Conservation (phyloP, 2,888 invertebrate genomes). For the Melolontha melolontha region DNA sequence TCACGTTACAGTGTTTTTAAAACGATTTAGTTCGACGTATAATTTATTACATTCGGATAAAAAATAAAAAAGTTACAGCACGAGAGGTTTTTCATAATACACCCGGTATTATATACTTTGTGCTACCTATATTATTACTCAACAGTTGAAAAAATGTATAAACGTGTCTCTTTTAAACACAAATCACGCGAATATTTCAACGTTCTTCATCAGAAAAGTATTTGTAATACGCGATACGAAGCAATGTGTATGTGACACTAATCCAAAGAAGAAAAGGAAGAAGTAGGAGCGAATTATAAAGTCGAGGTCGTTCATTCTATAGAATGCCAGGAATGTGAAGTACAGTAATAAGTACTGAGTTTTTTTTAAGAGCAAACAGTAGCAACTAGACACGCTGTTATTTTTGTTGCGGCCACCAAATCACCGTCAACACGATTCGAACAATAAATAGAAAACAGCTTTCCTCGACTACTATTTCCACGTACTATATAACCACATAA, state of each 20-base stretch:
- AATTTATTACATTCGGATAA: too few relatives aligned
- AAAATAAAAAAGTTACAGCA: too few relatives aligned
- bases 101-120: too few relatives aligned
- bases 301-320: constrained; percentile 38
- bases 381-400: constrained; percentile 15
- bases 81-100: too few relatives aligned
- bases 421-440: constrained; percentile 5
- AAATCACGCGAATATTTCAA: too few relatives aligned
- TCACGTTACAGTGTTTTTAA: too few relatives aligned
- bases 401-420: neutral
- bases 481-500: constrained; percentile 13
- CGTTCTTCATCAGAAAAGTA: too few relatives aligned
- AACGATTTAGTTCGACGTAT: too few relatives aligned
- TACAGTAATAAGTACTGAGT: constrained; percentile 46
- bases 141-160: too few relatives aligned
- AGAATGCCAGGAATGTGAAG: constrained; percentile 51
- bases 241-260: constrained; percentile 4
- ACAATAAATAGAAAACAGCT: constrained; percentile 17
- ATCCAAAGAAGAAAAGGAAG: constrained; percentile 18
- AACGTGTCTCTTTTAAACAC: too few relatives aligned
- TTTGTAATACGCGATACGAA: constrained; percentile 5
- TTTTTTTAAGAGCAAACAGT: constrained; percentile 14
- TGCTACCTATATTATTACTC: too few relatives aligned
- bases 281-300: constrained; percentile 33
- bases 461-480: constrained; percentile 1